Evolutionary conservation across 30 jellyfish, hydroid and myxozoan species (phyloP), one percentile per base, ranked within the genome.

Genomic region (Aurelia coerulea): DNA sequence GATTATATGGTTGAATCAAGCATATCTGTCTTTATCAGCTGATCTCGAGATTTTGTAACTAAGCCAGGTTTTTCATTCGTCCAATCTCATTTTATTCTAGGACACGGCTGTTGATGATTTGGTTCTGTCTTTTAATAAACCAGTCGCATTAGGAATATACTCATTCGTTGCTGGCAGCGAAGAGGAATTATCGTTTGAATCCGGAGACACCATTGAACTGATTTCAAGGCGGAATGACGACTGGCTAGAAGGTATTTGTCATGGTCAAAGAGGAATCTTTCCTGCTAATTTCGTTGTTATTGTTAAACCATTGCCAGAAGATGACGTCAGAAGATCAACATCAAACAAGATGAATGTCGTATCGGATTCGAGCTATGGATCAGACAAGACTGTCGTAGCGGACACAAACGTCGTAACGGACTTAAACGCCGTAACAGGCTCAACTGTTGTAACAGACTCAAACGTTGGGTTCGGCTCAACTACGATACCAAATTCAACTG

Each of bases 151-250:
- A 5, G 94, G 87, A 18, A 65, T 85, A 9, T 60, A 85, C 58
- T 39, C 88, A 7, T 85, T 74, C 76, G 84, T 74, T 67, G 94
- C 94, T 42, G 88, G 81, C 88, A 63, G 66, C 76, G 88, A 85
- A 58, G 59, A 52, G 37, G 94, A 85, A 52, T 71, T 85, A 18
- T 9, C 83, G 7, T 85, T 85, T 66, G 67, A 73, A 13, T 19
- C 83, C 17, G 94, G 94, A 29, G 94, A 85, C 76, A 67, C 83
- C 29, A 85, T 85, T 68, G 88, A 85, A 37, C 88, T 85, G 29
- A 35, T 65, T 5, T 74, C 88, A 31, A 37, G 37, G 60, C 73
- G n/a, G 19, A 59, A 68, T 12, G 83, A 85, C 14, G 77, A 74
- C 35, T 63, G 83, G 83, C 52, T 62, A 4, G 68, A 70, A 16